Evolutionary conservation across 1,140 invertebrate species (phyloP).

Genomic region (Arion vulgaris): DNA sequence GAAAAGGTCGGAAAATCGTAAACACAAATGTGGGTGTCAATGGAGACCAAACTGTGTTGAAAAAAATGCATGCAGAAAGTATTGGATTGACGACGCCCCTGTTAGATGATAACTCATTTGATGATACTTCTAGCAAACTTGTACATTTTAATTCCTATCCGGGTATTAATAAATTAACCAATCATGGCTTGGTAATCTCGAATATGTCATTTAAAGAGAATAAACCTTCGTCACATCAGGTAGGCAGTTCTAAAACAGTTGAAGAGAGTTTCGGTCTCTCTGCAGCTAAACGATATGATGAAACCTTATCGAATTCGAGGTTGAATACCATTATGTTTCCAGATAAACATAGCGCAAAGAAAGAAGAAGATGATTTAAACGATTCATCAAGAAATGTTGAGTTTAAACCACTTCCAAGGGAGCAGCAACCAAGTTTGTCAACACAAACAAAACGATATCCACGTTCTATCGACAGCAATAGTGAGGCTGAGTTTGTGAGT

Average conservation of each 20-base stretch:
- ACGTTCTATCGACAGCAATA: neutral
- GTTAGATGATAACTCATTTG: neutral
- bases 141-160: neutral
- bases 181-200: neutral
- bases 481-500: neutral
- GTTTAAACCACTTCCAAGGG: neutral
- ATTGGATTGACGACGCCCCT: neutral
- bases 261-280: neutral
- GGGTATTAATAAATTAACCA: neutral
- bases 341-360: neutral
- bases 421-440: neutral
- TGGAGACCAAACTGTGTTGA: neutral
- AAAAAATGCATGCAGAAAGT: neutral
- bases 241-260: neutral
- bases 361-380: neutral
- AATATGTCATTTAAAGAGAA: neutral
- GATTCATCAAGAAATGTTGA: neutral
- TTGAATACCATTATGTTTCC: neutral
- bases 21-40: neutral
- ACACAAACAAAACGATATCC: neutral
- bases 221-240: neutral
- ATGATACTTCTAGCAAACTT: neutral
- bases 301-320: neutral
- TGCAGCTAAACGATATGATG: neutral
- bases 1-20: neutral